A percentile compares a stretch with the other conserved stretches of the same genome.
phyloP scores from a whole-genome alignment of 2,113 vertebrate species.

The Bettongia penicillata region DNA sequence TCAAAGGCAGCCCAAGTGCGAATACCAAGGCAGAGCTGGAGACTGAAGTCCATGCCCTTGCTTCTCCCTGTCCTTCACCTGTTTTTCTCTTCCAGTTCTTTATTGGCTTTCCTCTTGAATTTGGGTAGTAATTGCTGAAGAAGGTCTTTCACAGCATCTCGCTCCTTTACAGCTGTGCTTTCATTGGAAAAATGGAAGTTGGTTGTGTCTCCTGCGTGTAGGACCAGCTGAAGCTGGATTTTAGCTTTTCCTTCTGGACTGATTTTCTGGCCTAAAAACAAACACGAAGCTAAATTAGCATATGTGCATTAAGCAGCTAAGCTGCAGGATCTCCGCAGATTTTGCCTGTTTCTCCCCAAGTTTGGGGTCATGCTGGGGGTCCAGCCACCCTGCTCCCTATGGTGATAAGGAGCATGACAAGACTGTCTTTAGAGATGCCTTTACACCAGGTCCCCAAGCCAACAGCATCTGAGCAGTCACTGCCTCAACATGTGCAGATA shows the following conservation, averaged over 20 bases:
- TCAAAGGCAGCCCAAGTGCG: neutral
- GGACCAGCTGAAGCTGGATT: slow-evolving; percentile 97
- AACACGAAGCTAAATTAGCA: slow-evolving; percentile 11
- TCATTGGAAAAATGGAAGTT: slow-evolving; percentile 99
- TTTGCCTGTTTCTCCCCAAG: neutral
- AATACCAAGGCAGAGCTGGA: neutral
- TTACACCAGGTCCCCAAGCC: neutral
- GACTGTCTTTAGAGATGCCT: neutral
- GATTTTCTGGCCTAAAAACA: slow-evolving; percentile 96
- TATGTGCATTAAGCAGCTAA: slow-evolving; percentile 16
- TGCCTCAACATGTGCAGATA: neutral
- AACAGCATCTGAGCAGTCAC: neutral
- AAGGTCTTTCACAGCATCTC: slow-evolving; percentile 96
- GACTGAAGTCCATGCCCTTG: neutral
- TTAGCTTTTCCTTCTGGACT: slow-evolving; percentile 99
- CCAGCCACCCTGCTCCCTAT: neutral
- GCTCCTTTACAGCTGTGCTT: slow-evolving; percentile 94
- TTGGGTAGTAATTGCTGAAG: slow-evolving; percentile 97
- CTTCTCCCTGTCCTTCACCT: slow-evolving; percentile 83
- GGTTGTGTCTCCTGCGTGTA: slow-evolving; percentile 96
- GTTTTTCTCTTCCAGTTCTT: slow-evolving; percentile 99
- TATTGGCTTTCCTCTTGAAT: slow-evolving; percentile 99
- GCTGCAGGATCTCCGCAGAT: neutral
- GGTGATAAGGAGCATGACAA: neutral
- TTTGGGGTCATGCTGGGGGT: neutral